Evolutionary conservation across 2,797 vertebrate species (phyloP).

Genomic region (Fistularia commersonii): DNA sequence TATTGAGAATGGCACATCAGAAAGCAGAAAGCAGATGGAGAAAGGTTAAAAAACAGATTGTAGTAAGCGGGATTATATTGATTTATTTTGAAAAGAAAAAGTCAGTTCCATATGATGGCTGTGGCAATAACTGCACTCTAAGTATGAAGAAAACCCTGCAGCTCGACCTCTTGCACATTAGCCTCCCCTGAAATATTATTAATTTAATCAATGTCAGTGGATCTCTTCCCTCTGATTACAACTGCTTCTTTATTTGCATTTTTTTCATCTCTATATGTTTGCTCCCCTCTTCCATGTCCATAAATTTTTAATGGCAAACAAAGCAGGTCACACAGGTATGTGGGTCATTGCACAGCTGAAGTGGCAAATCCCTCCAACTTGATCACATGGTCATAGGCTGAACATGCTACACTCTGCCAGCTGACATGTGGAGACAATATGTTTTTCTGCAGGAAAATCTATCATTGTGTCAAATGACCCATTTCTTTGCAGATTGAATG

Average conservation of each 20-base stretch:
- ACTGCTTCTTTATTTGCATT: conserved; percentile 8
- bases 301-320: conserved; percentile 31
- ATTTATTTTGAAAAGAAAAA: neutral
- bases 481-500: conserved; percentile 10
- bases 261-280: conserved; percentile 1
- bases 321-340: conserved; percentile 53
- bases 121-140: neutral
- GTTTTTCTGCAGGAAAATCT: conserved; percentile 15
- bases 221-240: conserved; percentile 11
- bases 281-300: conserved; percentile 8
- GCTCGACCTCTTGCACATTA: no score
- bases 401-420: conserved; percentile 15
- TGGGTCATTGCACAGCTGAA: conserved; percentile 60
- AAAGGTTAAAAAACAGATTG: no score
- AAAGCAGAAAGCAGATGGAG: no score
- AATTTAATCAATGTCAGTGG: conserved; percentile 15
- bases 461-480: conserved; percentile 25
- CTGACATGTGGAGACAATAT: conserved; percentile 39
- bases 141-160: neutral
- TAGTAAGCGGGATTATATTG: no score
- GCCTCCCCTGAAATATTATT: neutral
- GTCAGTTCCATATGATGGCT: no score
- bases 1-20: neutral
- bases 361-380: conserved; percentile 31
- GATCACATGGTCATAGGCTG: conserved; percentile 29